Conservation (phyloP, 2,888 invertebrate species). For the Onthophagus sagittarius region DNA sequence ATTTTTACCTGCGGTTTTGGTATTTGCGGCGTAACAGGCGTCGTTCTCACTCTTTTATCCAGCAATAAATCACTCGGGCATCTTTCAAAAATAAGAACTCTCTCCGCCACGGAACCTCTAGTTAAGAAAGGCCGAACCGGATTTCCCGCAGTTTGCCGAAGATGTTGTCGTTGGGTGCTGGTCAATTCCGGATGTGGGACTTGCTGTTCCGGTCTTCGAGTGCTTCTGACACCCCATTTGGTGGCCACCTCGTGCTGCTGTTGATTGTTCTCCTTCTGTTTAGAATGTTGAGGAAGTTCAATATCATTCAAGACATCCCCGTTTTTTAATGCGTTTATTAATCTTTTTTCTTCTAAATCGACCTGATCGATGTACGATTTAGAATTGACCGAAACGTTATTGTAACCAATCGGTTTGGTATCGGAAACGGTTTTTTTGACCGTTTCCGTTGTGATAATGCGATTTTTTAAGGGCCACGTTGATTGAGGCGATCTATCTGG, state of each 20-base stretch:
- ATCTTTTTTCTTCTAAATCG: conserved; percentile 75
- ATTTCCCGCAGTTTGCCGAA: conserved; percentile 49
- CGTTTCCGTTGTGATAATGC: conserved; percentile 48
- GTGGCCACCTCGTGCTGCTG: conserved; percentile 36
- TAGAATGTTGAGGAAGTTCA: conserved; percentile 31
- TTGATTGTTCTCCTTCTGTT: conserved; percentile 27
- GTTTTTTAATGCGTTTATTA: conserved; percentile 74
- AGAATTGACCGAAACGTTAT: conserved; percentile 8
- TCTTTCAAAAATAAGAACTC: conserved; percentile 86
- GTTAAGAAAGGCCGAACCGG: conserved; percentile 83
- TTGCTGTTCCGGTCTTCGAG: conserved; percentile 49
- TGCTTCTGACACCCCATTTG: conserved; percentile 44
- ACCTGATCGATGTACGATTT: conserved; percentile 58
- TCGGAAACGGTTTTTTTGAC: conserved; percentile 42
- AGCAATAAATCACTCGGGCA: conserved; percentile 77
- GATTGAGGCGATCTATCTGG: conserved; percentile 54
- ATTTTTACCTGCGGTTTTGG: conserved; percentile 44
- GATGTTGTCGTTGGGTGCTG: conserved; percentile 57
- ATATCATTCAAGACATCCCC: conserved; percentile 61
- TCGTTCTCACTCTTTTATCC: conserved; percentile 59
- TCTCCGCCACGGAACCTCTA: conserved; percentile 85
- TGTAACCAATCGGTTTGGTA: conserved; percentile 23
- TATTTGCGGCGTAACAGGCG: conserved; percentile 29
- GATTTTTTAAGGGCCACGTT: conserved; percentile 62
- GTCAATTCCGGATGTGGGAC: conserved; percentile 68